Percentiles rank a stretch among this genome's conserved stretches.
Conservation (phyloP, 2,113 vertebrate genomes). For the Leuciscus idus region DNA sequence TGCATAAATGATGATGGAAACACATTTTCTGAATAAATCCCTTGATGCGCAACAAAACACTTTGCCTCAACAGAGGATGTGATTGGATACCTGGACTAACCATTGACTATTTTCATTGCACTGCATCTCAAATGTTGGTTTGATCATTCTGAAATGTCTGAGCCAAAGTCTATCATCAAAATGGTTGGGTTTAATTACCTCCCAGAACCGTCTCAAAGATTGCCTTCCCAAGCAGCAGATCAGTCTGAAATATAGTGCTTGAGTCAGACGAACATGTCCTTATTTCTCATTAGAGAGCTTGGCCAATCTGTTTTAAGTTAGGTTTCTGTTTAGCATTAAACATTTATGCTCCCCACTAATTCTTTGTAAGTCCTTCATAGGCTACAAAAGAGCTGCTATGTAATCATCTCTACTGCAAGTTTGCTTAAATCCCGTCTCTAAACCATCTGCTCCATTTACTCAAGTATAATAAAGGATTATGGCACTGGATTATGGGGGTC, state of each 20-base stretch:
- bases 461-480: slow-evolving; percentile 39
- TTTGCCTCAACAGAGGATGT: too few relatives aligned
- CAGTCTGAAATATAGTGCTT: neutral
- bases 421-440: slow-evolving; percentile 25
- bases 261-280: neutral
- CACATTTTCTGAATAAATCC: too few relatives aligned
- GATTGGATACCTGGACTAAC: too few relatives aligned
- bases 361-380: slow-evolving; percentile 11
- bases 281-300: neutral
- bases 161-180: too few relatives aligned
- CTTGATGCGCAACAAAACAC: too few relatives aligned
- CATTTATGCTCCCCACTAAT: slow-evolving; percentile 11
- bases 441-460: slow-evolving; percentile 32
- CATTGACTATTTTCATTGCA: too few relatives aligned
- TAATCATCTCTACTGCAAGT: slow-evolving; percentile 16
- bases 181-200: too few relatives aligned
- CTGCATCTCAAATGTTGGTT: too few relatives aligned
- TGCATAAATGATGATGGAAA: too few relatives aligned
- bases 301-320: slow-evolving; percentile 24
- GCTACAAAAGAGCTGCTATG: slow-evolving; percentile 38
- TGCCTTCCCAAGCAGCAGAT: neutral
- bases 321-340: slow-evolving; percentile 19
- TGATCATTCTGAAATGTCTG: too few relatives aligned
- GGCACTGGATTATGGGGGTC: slow-evolving; percentile 22
- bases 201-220: too few relatives aligned